phyloP scores from a whole-genome alignment of 2,797 vertebrate species.

The Kryptopterus vitreolus region DNA sequence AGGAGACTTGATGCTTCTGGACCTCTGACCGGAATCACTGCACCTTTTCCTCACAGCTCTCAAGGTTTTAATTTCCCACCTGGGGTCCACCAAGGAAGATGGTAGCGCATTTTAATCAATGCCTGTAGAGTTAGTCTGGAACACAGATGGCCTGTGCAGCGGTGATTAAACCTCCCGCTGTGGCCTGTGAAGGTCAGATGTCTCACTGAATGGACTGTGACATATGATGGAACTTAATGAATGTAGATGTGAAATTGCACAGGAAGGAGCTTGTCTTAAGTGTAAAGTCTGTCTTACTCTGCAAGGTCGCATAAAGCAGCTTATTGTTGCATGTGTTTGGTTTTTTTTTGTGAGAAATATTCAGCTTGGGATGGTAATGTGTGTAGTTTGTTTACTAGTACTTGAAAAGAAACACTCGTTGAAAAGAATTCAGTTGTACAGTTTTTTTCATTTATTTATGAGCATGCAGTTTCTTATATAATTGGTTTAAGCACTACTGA shows the following conservation, averaged over 20 bases:
- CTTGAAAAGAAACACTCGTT: not conserved
- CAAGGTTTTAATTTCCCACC: slow-evolving; percentile 57
- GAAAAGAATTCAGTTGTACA: not conserved
- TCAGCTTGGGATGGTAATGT: not conserved
- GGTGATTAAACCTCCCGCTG: slow-evolving; percentile 42
- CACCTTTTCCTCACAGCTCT: slow-evolving; percentile 33
- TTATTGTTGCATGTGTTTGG: no score
- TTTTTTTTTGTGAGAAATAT: not conserved
- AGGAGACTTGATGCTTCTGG: not conserved
- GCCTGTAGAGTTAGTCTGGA: slow-evolving; percentile 52
- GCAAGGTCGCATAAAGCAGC: not conserved
- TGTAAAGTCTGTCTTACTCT: not conserved
- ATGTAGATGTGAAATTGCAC: not conserved
- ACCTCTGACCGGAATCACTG: slow-evolving; percentile 6
- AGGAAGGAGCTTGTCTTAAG: not conserved
- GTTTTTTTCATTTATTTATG: not conserved
- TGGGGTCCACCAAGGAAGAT: slow-evolving; percentile 25
- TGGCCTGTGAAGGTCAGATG: slow-evolving; percentile 48
- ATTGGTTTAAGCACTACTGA: not conserved
- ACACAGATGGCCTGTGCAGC: slow-evolving; percentile 53
- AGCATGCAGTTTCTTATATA: not conserved
- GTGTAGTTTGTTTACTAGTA: not conserved
- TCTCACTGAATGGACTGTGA: slow-evolving; percentile 23
- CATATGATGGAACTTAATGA: not conserved
- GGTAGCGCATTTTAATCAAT: slow-evolving; percentile 57